Evolutionary conservation across 1,140 invertebrate genomes (phyloP).

Genomic region (Hyles euphorbiae): DNA sequence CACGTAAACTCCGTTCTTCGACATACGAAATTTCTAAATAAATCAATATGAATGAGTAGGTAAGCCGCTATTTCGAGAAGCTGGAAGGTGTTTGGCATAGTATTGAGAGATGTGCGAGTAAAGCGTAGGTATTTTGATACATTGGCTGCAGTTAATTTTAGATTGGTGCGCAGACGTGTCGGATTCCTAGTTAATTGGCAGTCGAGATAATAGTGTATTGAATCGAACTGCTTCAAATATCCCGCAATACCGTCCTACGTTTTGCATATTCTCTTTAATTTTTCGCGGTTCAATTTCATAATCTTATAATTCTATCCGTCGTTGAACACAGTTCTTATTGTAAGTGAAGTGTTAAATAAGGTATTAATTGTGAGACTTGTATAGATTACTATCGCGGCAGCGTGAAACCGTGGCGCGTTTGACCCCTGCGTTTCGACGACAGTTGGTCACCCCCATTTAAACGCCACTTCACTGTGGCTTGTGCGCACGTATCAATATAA

Average conservation of each 20-base stretch:
- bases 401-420: constrained; percentile 60
- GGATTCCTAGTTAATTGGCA: constrained; percentile 73
- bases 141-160: constrained; percentile 74
- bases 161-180: constrained; percentile 71
- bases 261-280: too few species aligned
- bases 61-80: constrained; percentile 61
- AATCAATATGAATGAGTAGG: constrained; percentile 59
- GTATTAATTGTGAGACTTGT: constrained; percentile 58
- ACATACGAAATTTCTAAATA: constrained; percentile 35
- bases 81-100: constrained; percentile 74
- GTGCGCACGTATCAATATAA: constrained; percentile 59
- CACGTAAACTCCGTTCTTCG: constrained; percentile 18
- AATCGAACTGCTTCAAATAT: constrained; percentile 17
- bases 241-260: too few species aligned
- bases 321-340: constrained; percentile 19
- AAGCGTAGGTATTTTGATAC: constrained; percentile 74
- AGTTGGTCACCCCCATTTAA: constrained; percentile 72
- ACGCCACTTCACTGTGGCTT: constrained; percentile 69
- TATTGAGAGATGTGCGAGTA: constrained; percentile 72
- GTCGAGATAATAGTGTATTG: constrained; percentile 62
- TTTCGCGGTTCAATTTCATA: background rate
- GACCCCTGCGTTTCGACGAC: constrained; percentile 60
- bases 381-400: constrained; percentile 64
- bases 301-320: background rate
- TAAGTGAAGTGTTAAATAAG: constrained; percentile 53